Conservation (phyloP, 2,797 vertebrate species). For the Pseudomugil tenellus region DNA sequence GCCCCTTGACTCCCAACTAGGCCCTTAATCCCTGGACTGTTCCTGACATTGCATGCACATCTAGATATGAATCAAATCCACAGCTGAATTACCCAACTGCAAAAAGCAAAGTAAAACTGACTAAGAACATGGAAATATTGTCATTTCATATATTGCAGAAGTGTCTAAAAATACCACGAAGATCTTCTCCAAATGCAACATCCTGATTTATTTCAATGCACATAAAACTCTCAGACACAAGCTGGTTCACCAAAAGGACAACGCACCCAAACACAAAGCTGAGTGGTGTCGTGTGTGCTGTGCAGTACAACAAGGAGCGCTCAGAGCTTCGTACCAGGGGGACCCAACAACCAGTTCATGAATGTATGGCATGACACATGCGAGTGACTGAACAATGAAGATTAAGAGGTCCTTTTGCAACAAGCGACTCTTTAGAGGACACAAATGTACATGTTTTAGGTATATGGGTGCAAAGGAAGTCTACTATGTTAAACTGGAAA, state of each 20-base stretch:
- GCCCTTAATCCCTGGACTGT: too few species aligned
- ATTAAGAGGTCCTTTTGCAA: not conserved
- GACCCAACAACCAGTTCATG: not conserved
- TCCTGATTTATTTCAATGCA: not conserved
- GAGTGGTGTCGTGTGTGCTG: not conserved
- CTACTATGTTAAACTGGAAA: not conserved
- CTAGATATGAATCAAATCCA: too few species aligned
- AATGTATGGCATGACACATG: not conserved
- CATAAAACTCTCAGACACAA: not conserved
- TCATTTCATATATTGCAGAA: not conserved
- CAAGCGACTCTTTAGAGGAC: not conserved
- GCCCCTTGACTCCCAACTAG: too few species aligned
- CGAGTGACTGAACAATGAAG: not conserved
- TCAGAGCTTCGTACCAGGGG: not conserved
- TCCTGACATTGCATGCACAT: too few species aligned
- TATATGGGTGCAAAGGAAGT: not conserved
- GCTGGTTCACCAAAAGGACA: not conserved
- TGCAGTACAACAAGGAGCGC: not conserved
- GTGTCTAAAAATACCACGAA: not conserved
- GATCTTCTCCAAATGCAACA: not conserved
- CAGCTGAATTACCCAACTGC: too few species aligned
- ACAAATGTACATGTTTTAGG: not conserved
- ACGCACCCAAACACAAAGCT: not conserved
- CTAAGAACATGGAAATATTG: not conserved
- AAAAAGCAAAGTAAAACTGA: too few species aligned